phyloP scores from a whole-genome alignment of 2,888 invertebrate species.

The Leucoma salicis region DNA sequence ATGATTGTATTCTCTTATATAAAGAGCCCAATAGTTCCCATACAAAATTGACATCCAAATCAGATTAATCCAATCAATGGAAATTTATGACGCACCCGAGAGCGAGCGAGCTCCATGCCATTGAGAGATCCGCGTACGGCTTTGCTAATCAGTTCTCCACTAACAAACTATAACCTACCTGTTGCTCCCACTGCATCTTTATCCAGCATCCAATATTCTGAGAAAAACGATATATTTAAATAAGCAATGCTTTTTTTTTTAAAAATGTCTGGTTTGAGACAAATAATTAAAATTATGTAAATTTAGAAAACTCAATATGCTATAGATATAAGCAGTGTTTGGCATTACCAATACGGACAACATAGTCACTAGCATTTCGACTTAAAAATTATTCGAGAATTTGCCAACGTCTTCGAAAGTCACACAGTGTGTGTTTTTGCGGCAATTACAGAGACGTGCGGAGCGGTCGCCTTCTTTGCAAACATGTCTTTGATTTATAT shows the following conservation, averaged over 20 bases:
- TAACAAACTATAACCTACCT: conserved; percentile 50
- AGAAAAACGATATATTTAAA: conserved; percentile 23
- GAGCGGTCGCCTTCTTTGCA: conserved; percentile 66
- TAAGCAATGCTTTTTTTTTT: conserved; percentile 13
- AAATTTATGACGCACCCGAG: conserved; percentile 81
- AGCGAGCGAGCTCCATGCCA: conserved; percentile 60
- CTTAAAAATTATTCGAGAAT: conserved; percentile 66
- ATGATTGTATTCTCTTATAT: conserved; percentile 72
- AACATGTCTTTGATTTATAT: conserved; percentile 78
- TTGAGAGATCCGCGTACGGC: conserved; percentile 64
- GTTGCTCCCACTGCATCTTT: conserved; percentile 42
- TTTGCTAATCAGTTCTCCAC: conserved; percentile 68
- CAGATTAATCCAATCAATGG: conserved; percentile 83
- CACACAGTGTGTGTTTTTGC: conserved; percentile 74
- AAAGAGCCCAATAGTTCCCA: conserved; percentile 71
- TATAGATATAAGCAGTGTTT: neutral
- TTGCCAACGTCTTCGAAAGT: conserved; percentile 76
- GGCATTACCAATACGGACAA: conserved; percentile 6
- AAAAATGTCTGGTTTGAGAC: conserved; percentile 12
- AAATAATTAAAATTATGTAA: conserved; percentile 7
- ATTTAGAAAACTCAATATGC: conserved; percentile 5
- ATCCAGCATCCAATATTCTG: conserved; percentile 23
- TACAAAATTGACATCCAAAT: conserved; percentile 81
- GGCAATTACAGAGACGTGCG: conserved; percentile 74
- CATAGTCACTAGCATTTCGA: conserved; percentile 19